These are phyloP conservation scores for Bothrops jararaca DNA, from an alignment of 2,113 vertebrate genomes.

Conservation along the genomic window DNA sequence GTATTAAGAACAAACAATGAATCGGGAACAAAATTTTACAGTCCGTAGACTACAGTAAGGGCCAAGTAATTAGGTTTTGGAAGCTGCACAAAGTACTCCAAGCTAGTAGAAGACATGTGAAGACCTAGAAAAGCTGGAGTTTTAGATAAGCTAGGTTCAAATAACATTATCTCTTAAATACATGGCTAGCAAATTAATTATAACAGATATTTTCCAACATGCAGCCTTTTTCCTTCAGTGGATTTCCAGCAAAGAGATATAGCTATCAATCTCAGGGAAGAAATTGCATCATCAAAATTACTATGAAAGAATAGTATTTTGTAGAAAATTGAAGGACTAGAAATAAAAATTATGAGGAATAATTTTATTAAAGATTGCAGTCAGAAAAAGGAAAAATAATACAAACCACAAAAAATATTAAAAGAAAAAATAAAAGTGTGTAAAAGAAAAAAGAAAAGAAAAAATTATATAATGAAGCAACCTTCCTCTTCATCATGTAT, in stretches of 20 bases:
- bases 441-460: background rate
- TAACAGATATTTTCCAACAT: background rate
- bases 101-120: background rate
- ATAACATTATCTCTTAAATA: background rate
- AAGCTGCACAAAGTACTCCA: background rate
- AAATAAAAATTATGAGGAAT: background rate
- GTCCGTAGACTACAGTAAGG: background rate
- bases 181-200: constrained; percentile 7
- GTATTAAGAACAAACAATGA: background rate
- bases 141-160: constrained; percentile 10
- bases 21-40: constrained; percentile 26
- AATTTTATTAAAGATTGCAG: background rate
- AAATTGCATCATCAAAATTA: background rate
- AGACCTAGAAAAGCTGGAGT: constrained; percentile 1
- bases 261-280: background rate
- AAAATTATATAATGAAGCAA: background rate
- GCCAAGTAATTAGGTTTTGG: background rate
- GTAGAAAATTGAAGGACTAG: constrained; percentile 11
- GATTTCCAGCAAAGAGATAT: constrained; percentile 9
- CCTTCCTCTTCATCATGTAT: background rate
- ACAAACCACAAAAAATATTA: background rate
- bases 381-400: background rate
- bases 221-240: background rate
- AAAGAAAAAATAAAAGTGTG: background rate
- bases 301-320: background rate